Evolutionary conservation across 1,140 invertebrate species (phyloP), one percentile per base, ranked within the genome.

Genomic region (Trialeurodes vaporariorum): DNA sequence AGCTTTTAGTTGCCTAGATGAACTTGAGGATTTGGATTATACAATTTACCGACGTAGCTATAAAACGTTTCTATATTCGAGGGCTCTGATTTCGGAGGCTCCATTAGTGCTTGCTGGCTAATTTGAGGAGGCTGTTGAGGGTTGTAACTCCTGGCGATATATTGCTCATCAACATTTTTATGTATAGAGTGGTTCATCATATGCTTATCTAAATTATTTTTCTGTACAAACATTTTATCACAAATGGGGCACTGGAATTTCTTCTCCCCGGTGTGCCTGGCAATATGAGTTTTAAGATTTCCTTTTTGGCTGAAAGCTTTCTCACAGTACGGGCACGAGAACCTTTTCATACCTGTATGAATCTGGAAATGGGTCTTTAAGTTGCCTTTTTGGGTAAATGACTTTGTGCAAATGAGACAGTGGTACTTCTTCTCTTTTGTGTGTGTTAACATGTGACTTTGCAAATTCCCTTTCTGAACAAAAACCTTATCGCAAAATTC

Each of bases 401-500:
- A 62, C 22, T 69, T 69, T n/a, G 61, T 12, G 63, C 70, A 71
- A 12, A 67, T 25, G 0, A 12, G 22, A 65, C 70, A 71, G 49
- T 67, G 63, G 25, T 69, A 71, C 40, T 64, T 65, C 22, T 65
- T 66, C 24, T 66, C 65, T 34, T 49, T 49, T 49, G 64, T 65
- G 24, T 65, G 64, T 21, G 64, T 65, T 21, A 65, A 24, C 9
- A 65, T 65, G 64, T 65, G 64, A 73, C 86, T 86, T 75, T 86
- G 87, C 63, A 89, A 77, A 68, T 87, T 85, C 61, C 87, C 85
- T 1, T 83, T 81, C 68, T 79, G 75, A 71, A 80, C 80, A 60
- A 77, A 78, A 25, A 75, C 75, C 64, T 78, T 77, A 13, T 27
- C n/a, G 69, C 77, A 79, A 34, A 74, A 69, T 13, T 71, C 73